Conservation (phyloP, 2,113 vertebrate species). For the Galeopterus variegatus region DNA sequence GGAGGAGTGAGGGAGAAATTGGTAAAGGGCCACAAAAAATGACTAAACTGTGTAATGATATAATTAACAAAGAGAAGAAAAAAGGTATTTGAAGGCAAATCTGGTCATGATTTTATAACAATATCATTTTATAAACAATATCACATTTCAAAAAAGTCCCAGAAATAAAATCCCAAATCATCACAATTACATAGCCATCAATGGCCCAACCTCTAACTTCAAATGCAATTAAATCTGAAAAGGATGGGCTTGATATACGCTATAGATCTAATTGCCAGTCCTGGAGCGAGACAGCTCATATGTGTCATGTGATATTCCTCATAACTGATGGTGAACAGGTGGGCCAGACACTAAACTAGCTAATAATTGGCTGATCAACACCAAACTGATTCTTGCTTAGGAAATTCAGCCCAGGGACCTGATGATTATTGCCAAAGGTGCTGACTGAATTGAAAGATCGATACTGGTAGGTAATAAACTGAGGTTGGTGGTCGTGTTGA, state of each 20-base stretch:
- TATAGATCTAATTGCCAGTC: background rate
- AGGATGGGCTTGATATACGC: accelerated
- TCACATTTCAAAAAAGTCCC: background rate
- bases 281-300: background rate
- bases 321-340: background rate
- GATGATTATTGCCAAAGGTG: too few relatives aligned
- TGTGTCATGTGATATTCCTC: background rate
- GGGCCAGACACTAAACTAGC: background rate
- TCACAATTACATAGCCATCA: background rate
- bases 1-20: too few relatives aligned
- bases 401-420: background rate
- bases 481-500: background rate
- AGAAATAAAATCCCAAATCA: conserved; percentile 25
- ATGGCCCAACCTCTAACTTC: background rate
- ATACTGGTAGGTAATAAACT: background rate
- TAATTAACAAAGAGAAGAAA: too few relatives aligned
- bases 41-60: too few relatives aligned
- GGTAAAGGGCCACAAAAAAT: too few relatives aligned
- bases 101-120: conserved; percentile 6
- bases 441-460: background rate
- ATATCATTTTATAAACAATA: background rate
- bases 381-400: background rate
- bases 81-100: background rate
- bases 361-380: background rate
- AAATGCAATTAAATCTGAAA: background rate